Evolutionary conservation across 2,113 vertebrate genomes (phyloP).

Genomic region (Saccopteryx leptura): DNA sequence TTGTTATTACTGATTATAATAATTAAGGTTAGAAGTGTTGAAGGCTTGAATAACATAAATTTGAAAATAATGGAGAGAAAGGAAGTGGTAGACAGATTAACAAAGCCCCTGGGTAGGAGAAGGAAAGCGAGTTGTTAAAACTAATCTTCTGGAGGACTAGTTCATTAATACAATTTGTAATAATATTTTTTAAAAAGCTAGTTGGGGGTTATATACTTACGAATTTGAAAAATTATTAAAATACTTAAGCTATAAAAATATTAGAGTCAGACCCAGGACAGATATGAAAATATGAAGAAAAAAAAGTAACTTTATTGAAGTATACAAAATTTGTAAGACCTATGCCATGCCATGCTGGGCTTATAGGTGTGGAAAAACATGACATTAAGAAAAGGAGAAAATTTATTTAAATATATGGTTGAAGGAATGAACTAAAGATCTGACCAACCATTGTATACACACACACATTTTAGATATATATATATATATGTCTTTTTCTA

Average conservation of each 20-base stretch:
- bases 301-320: neutral
- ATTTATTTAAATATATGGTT: neutral
- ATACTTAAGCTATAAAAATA: constrained; percentile 39
- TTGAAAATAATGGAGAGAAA: neutral
- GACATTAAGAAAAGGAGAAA: neutral
- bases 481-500: too few relatives aligned
- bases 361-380: neutral
- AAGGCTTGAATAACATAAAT: constrained; percentile 7
- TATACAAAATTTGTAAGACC: neutral
- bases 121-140: neutral
- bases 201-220: neutral
- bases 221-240: constrained; percentile 8
- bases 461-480: too few relatives aligned
- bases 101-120: neutral
- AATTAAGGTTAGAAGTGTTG: neutral
- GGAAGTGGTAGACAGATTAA: neutral
- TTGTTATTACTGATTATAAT: neutral
- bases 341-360: neutral
- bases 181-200: neutral
- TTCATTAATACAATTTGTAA: neutral
- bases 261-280: neutral
- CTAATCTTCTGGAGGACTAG: neutral
- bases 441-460: neutral
- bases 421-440: neutral
- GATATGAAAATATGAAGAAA: neutral